Evolutionary conservation across 2,113 vertebrate species (phyloP), one percentile per base, ranked within the genome.

Genomic region (Dipodomys spectabilis): DNA sequence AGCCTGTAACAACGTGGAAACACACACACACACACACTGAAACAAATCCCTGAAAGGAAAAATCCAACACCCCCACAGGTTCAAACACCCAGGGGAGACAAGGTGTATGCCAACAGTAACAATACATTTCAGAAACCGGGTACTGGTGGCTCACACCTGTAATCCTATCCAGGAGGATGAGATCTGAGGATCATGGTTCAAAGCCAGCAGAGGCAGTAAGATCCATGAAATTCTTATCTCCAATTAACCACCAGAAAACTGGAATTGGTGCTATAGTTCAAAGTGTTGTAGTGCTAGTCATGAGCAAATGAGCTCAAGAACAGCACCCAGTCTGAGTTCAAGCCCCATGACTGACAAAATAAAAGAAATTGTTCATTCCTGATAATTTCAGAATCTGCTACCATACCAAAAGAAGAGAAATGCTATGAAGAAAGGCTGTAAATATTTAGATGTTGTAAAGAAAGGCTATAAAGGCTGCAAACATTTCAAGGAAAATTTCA

Each of bases 321-420:
- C 53, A 57, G 53, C 53, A 18, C 53, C 53, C 53, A 57, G 53
- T 57, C 53, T 57, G 53, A 57, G 53, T 57, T 16, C 12, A 57
- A 57, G 53, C 53, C 53, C 53, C 53, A 57, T 57, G 53, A 57
- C 53, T 57, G 53, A 57, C 53, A 57, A 57, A 57, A 57, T 2
- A 57, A 57, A 57, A 57, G 15, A 57, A 57, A 57, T 57, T 13
- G 35, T 20, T 60, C 35, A 45, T 60, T 28, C 22, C 11, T 11
- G n/a, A 30, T 84, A 83, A 83, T 82, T 44, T 91, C 64, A 75
- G 71, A n/a, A 86, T 15, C 32, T 23, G 78, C 0, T 18, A 23
- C 35, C 35, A 78, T 19, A 49, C 0, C 88, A 88, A 95, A 20
- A 72, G 49, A 96, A 95, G 73, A 4, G 77, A 93, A 91, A 93